Conservation (phyloP, 2,113 vertebrate genomes). For the Neolamprologus kungweensis region DNA sequence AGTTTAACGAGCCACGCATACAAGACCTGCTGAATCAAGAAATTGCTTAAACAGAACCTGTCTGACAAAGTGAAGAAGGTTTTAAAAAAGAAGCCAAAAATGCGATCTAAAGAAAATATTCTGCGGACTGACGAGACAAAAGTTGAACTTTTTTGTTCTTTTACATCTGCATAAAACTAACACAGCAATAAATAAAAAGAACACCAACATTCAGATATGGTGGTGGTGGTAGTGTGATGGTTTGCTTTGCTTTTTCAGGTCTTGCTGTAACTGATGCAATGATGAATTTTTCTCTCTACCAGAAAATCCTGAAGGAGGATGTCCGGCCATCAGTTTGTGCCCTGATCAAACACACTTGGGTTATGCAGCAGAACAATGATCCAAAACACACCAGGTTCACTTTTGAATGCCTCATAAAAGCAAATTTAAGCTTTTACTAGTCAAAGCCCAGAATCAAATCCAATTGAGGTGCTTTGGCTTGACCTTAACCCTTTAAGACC, state of each 20-base stretch:
- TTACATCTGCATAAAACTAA: neutral
- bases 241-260: neutral
- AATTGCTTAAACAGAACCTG: neutral
- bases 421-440: neutral
- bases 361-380: neutral
- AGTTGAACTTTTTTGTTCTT: neutral
- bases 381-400: neutral
- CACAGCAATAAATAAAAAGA: neutral
- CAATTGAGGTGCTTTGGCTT: neutral
- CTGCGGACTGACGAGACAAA: neutral
- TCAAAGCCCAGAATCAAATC: neutral
- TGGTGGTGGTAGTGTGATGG: neutral
- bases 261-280: neutral
- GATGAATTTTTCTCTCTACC: neutral
- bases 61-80: neutral
- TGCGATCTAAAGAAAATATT: neutral
- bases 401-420: neutral
- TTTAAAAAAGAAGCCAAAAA: neutral
- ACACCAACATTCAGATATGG: neutral
- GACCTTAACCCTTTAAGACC: too few relatives aligned
- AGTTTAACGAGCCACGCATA: rapidly evolving
- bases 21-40: neutral
- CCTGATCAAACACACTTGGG: neutral
- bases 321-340: neutral
- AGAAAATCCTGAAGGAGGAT: neutral